phyloP scores from a whole-genome alignment of 2,888 invertebrate genomes.

The Chymomyza procnemis region DNA sequence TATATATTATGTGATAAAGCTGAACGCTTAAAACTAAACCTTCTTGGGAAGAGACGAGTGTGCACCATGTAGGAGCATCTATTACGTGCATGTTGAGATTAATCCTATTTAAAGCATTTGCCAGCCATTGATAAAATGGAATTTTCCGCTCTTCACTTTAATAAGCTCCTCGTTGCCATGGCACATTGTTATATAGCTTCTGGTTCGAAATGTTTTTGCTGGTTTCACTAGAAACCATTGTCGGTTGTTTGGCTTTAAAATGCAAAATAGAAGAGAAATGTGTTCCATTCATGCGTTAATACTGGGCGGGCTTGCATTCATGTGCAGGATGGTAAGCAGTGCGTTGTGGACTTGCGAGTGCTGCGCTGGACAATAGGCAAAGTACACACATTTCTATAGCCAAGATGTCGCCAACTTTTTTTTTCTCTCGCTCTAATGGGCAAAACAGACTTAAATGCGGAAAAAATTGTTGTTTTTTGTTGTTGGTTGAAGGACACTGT shows the following conservation, averaged over 20 bases:
- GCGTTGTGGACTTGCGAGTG: no score
- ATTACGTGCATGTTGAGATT: background rate
- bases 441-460: background rate
- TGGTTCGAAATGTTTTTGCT: background rate
- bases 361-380: background rate
- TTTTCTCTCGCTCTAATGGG: background rate
- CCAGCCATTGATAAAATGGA: background rate
- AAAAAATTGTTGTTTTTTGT: background rate
- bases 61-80: background rate
- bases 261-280: background rate
- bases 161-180: background rate
- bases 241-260: background rate
- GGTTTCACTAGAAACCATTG: background rate
- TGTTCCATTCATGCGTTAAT: constrained; percentile 40
- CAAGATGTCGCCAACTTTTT: constrained; percentile 30
- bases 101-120: background rate
- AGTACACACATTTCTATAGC: constrained; percentile 9
- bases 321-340: no score
- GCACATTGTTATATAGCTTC: background rate
- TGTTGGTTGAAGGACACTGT: background rate
- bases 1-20: background rate
- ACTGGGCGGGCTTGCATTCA: constrained; percentile 11
- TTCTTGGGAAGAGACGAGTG: background rate
- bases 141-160: background rate
- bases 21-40: background rate